phyloP scores from a whole-genome alignment of 2,888 invertebrate species.

The Epistrophe eligans region DNA sequence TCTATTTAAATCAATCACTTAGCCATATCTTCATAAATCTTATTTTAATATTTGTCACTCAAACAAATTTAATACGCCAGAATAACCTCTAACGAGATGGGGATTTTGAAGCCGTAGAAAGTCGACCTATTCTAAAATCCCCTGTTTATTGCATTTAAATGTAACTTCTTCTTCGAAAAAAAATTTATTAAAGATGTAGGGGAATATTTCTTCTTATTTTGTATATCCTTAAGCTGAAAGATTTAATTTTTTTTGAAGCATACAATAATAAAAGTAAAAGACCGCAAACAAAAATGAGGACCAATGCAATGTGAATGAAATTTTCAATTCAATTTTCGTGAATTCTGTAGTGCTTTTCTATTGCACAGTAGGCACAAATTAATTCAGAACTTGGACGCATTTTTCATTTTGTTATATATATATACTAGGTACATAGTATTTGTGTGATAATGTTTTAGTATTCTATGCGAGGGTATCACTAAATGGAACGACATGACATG shows the following conservation, averaged over 20 bases:
- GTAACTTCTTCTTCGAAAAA: not conserved
- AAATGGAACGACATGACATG: not conserved
- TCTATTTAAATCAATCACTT: not conserved
- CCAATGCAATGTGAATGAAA: not conserved
- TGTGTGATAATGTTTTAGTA: not conserved
- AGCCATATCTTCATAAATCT: not conserved
- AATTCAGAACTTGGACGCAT: not conserved
- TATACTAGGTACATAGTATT: too few species aligned
- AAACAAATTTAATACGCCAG: not conserved
- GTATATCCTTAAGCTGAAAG: not conserved
- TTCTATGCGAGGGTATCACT: not conserved
- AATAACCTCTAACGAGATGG: not conserved
- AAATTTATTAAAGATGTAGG: not conserved
- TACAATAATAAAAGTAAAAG: not conserved
- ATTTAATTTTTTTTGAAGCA: not conserved
- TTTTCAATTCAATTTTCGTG: not conserved
- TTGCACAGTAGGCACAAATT: not conserved
- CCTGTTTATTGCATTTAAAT: not conserved
- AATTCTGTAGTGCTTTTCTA: constrained; percentile 7
- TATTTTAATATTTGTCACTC: not conserved
- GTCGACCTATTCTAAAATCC: not conserved
- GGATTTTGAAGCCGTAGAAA: not conserved
- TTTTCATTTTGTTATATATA: not conserved
- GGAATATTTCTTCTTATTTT: not conserved
- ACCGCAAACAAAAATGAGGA: not conserved